A percentile compares a stretch with the other conserved stretches of the same genome.
phyloP scores from a whole-genome alignment of 2,888 invertebrate species.

The Troides helena region DNA sequence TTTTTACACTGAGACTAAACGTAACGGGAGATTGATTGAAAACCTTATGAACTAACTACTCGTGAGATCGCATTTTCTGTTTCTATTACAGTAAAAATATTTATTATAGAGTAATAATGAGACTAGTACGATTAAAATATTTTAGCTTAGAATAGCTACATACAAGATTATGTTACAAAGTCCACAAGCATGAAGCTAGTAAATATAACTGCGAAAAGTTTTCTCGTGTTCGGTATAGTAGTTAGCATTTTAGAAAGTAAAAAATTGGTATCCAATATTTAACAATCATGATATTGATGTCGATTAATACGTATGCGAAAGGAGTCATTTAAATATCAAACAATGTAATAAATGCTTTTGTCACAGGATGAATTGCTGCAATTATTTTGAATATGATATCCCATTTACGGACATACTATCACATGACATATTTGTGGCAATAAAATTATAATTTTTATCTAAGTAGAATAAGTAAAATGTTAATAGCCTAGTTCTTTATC shows the following conservation, averaged over 20 bases:
- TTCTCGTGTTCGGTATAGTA: neutral
- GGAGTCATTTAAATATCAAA: constrained; percentile 8
- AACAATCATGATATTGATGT: neutral
- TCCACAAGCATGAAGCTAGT: too few species aligned
- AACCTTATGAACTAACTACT: neutral
- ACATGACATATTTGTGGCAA: neutral
- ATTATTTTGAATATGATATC: constrained; percentile 14
- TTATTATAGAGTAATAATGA: neutral
- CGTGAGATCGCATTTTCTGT: neutral
- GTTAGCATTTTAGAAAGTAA: neutral
- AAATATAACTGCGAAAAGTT: neutral
- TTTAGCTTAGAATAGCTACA: too few species aligned
- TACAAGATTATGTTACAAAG: too few species aligned
- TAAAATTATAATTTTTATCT: neutral
- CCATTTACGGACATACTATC: neutral
- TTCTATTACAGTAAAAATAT: neutral
- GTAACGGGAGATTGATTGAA: constrained; percentile 22
- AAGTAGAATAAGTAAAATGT: neutral
- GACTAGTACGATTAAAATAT: too few species aligned
- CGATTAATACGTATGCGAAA: neutral
- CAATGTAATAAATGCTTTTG: constrained; percentile 1
- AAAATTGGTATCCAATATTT: neutral
- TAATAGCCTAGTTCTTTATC: neutral
- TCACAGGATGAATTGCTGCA: neutral
- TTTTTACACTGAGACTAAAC: constrained; percentile 10